Evolutionary conservation across 2,797 vertebrate genomes (phyloP), one percentile per base, ranked within the genome.

Genomic region (Hybognathus amarus): DNA sequence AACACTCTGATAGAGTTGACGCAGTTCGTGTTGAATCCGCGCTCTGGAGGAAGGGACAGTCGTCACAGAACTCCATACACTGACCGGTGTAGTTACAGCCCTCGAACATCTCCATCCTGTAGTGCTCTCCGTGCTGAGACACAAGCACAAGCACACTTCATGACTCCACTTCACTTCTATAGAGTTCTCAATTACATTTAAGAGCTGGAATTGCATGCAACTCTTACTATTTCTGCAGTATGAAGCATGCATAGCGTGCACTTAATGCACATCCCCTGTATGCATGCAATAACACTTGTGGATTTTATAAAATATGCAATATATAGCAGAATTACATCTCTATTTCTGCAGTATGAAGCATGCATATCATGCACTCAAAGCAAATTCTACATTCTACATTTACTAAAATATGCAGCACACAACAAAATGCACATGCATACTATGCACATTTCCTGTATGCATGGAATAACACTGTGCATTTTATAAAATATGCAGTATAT

Each of bases 21-120:
- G 63, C 95, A 96, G 94, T 90, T 96, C 90, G 95, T 96, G 93
- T 94, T 91, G 93, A 97, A 96, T 70, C 96, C 96, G 2, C 91
- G 92, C 96, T 94, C 92, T 96, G 97, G 71, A 98, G 95, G 94
- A 97, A 97, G 87, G 97, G 95, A 77, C 96, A 96, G 90, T 98
- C 96, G 2, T 97, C 95, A 0, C 94, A 94, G 85, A 98, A 91
- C 89, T 97, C 95, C 93, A 97, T 92, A 71, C 96, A 95, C 93
- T 95, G 96, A 63, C 97, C 96, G 0, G 95, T 94, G 90, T 96
- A 97, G 89, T 96, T 95, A 86, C 92, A 94, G 80, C 92, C 95
- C 85, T 97, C 96, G 0, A 96, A 98, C 90, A 97, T 91, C 92
- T 97, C 92, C 0, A 97, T 95, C 81, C 95, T 93, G 91, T 97